Conservation (phyloP, 2,888 invertebrate genomes). For the Nemurella pictetii region DNA sequence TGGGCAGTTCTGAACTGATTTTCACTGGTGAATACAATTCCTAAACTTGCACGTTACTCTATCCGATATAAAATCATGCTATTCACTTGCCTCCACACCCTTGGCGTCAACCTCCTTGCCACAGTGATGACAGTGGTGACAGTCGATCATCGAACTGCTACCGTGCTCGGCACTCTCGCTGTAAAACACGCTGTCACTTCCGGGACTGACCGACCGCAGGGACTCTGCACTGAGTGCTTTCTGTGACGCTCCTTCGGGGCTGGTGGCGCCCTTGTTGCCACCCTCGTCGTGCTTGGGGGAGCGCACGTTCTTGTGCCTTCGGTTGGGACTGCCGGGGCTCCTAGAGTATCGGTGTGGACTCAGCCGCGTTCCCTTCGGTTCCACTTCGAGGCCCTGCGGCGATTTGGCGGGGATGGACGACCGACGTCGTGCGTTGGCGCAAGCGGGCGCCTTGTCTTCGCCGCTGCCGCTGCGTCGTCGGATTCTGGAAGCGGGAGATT, state of each 20-base stretch:
- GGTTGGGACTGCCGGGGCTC: slow-evolving; percentile 60
- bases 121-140: slow-evolving; percentile 73
- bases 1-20: no score
- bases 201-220: slow-evolving; percentile 84
- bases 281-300: slow-evolving; percentile 34
- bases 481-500: slow-evolving; percentile 31
- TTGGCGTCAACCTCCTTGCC: slow-evolving; percentile 73
- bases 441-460: slow-evolving; percentile 35
- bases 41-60: no score
- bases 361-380: slow-evolving; percentile 37
- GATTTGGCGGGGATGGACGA: slow-evolving; percentile 40
- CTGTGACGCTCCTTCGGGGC: slow-evolving; percentile 58
- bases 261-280: slow-evolving; percentile 42
- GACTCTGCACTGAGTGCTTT: slow-evolving; percentile 87
- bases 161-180: slow-evolving; percentile 64
- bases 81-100: slow-evolving; percentile 38
- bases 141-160: slow-evolving; percentile 51
- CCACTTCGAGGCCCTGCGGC: slow-evolving; percentile 30
- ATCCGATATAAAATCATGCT: no score
- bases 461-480: slow-evolving; percentile 39
- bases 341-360: slow-evolving; percentile 44
- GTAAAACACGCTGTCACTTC: slow-evolving; percentile 89
- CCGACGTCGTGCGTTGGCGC: slow-evolving; percentile 33
- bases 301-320: slow-evolving; percentile 50
- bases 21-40: no score